These are phyloP conservation scores for Ichneumoninae sp. DNA, from an alignment of 2,888 invertebrate genomes.

Conservation along the genomic window DNA sequence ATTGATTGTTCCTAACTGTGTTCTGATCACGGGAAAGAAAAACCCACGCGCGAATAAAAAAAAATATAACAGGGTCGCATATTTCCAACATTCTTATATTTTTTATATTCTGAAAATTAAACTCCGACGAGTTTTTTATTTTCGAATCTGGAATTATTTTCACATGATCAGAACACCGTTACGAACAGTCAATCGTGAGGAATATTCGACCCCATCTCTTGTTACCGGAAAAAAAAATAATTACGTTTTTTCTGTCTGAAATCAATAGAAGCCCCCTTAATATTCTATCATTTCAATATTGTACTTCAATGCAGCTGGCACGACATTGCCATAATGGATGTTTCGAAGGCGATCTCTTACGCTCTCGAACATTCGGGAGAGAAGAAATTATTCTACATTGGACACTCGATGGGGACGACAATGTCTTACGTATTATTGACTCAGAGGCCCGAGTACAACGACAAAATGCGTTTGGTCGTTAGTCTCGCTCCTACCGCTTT, in stretches of 20 bases:
- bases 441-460: conserved; percentile 89
- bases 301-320: conserved; percentile 88
- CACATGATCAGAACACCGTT: too few species aligned
- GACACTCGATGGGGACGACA: conserved; percentile 96
- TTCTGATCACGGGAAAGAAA: too few species aligned
- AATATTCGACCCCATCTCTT: too few species aligned
- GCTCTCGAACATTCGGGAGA: too few species aligned
- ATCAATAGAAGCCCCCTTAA: neutral
- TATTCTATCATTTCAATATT: neutral
- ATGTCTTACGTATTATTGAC: conserved; percentile 90
- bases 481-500: neutral
- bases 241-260: neutral
- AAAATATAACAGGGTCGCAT: too few species aligned
- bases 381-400: conserved; percentile 89
- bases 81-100: too few species aligned
- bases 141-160: too few species aligned
- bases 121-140: too few species aligned
- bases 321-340: conserved; percentile 93
- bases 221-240: neutral
- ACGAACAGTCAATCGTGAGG: too few species aligned
- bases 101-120: too few species aligned
- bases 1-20: too few species aligned
- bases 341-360: conserved; percentile 91
- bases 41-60: too few species aligned
- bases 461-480: conserved; percentile 76